Conservation (phyloP, 1,140 invertebrate genomes). For the Lucilia sericata region DNA sequence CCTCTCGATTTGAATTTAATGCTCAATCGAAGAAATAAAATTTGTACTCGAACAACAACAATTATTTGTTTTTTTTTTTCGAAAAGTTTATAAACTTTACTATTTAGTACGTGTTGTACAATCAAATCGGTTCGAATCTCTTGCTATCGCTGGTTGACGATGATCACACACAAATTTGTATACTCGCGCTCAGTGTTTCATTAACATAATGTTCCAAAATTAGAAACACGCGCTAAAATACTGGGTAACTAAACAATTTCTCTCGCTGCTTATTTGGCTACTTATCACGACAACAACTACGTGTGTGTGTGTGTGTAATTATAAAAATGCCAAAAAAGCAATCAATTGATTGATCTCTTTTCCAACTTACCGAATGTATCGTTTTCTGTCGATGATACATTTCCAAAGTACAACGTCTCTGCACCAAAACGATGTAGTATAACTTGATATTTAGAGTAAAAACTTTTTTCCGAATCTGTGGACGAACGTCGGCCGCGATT, state of each 20-base stretch:
- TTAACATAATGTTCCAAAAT: constrained; percentile 33
- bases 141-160: neutral
- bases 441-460: constrained; percentile 86
- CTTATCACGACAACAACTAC: too few relatives aligned
- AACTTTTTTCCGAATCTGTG: constrained; percentile 88
- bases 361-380: constrained; percentile 84
- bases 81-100: neutral
- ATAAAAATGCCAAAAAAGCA: too few relatives aligned
- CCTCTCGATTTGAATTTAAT: neutral
- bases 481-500: constrained; percentile 74
- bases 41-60: neutral
- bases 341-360: too few relatives aligned
- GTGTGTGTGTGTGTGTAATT: neutral
- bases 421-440: constrained; percentile 90
- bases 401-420: constrained; percentile 90
- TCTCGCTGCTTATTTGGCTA: neutral
- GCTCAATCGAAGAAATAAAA: neutral
- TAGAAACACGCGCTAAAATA: constrained; percentile 42
- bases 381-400: constrained; percentile 87
- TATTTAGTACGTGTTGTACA: neutral
- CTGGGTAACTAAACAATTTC: constrained; percentile 19
- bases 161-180: neutral
- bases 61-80: neutral
- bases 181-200: neutral
- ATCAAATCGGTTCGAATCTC: neutral